phyloP scores from a whole-genome alignment of 2,888 invertebrate species.

The Aproaerema taeniolella region DNA sequence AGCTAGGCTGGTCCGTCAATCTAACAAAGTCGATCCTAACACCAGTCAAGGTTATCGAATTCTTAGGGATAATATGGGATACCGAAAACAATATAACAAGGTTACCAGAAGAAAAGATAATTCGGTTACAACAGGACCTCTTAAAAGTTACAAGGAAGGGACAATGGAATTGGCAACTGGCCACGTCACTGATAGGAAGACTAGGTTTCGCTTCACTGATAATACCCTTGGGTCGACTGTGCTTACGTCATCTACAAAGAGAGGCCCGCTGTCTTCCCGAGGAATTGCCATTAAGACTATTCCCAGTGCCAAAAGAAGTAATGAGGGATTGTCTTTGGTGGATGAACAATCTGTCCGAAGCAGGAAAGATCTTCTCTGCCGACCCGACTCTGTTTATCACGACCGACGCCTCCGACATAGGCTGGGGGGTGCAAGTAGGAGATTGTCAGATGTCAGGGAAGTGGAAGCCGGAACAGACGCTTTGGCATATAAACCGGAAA shows the following conservation, averaged over 20 bases:
- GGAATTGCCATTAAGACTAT: neutral
- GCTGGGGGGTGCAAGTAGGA: no score
- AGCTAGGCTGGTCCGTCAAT: constrained; percentile 8
- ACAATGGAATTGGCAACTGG: constrained; percentile 16
- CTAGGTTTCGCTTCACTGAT: constrained; percentile 20
- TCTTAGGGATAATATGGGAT: constrained; percentile 23
- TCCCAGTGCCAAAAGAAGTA: constrained; percentile 1
- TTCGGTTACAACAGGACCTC: constrained; percentile 2
- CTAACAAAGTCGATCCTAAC: constrained; percentile 4
- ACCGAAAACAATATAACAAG: constrained; percentile 10
- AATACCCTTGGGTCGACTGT: constrained; percentile 17
- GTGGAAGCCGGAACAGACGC: no score
- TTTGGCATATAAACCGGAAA: no score
- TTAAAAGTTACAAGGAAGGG: neutral
- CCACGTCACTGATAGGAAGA: constrained; percentile 16
- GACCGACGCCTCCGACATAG: no score
- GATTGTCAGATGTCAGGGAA: no score
- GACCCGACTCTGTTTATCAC: constrained; percentile 12
- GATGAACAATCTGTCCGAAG: constrained; percentile 6
- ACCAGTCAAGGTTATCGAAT: constrained; percentile 15
- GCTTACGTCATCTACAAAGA: constrained; percentile 17
- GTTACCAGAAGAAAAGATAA: constrained; percentile 15
- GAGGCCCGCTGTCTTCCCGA: constrained; percentile 9
- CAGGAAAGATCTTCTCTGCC: constrained; percentile 12
- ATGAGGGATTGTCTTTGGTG: constrained; percentile 19